Conservation (phyloP, 2,113 vertebrate species). For the Marmota flaviventris region DNA sequence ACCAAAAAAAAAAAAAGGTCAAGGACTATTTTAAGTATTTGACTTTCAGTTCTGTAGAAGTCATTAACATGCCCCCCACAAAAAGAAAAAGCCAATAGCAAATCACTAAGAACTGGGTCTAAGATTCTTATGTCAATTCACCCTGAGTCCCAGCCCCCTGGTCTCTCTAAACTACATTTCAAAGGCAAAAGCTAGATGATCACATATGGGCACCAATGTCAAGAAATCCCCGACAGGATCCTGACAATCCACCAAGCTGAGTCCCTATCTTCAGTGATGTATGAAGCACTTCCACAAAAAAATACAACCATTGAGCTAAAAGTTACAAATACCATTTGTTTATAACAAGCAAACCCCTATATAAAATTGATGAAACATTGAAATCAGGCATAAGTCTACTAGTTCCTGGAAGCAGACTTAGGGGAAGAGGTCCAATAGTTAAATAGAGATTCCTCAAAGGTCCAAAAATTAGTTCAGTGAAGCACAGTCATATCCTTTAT, state of each 20-base stretch:
- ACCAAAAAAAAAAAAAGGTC: not conserved
- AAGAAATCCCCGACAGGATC: not conserved
- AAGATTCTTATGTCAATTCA: not conserved
- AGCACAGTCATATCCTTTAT: not conserved
- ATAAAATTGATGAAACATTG: not conserved
- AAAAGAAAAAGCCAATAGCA: not conserved
- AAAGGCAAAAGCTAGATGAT: conserved; percentile 3
- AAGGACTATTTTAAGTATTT: not conserved
- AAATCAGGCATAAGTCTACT: not conserved
- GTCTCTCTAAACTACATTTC: not conserved
- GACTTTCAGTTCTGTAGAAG: not conserved
- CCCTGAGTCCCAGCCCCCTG: not conserved
- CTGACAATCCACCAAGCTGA: not conserved
- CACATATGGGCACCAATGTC: not conserved
- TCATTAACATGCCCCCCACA: not conserved
- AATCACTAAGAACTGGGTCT: not conserved
- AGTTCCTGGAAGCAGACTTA: not conserved
- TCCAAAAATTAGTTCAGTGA: not conserved
- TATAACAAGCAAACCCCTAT: not conserved
- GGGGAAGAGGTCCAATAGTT: not conserved
- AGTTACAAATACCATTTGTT: not conserved
- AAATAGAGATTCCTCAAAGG: not conserved
- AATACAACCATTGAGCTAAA: not conserved
- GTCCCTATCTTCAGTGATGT: not conserved
- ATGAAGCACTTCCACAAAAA: not conserved